Evolutionary conservation across 2,797 vertebrate species (phyloP).

Genomic region (Sebastes umbrosus): DNA sequence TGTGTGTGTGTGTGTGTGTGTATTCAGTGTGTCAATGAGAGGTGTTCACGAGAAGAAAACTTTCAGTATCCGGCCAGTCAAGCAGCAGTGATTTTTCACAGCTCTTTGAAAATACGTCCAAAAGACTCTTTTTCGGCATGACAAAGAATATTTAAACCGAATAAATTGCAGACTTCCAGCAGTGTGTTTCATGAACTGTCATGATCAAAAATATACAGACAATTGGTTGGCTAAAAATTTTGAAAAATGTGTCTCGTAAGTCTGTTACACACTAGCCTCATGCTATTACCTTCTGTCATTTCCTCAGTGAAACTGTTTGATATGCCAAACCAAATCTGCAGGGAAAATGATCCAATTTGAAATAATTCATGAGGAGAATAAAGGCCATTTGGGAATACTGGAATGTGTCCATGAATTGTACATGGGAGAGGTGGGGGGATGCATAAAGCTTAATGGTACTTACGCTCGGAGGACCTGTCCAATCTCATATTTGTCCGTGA

Average conservation of each 20-base stretch:
- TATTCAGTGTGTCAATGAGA: slow-evolving; percentile 28
- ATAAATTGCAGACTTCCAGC: slow-evolving; percentile 12
- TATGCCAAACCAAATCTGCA: slow-evolving; percentile 31
- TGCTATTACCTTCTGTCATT: slow-evolving; percentile 23
- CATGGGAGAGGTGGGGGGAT: neutral
- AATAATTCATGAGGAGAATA: slow-evolving; percentile 43
- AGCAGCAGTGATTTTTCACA: slow-evolving; percentile 21
- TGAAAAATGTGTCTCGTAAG: slow-evolving; percentile 22
- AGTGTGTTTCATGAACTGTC: slow-evolving; percentile 2
- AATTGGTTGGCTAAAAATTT: slow-evolving; percentile 9
- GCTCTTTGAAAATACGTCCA: slow-evolving; percentile 40
- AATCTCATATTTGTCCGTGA: slow-evolving; percentile 90
- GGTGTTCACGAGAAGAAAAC: slow-evolving; percentile 8
- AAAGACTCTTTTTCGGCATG: neutral
- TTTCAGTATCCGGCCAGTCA: slow-evolving; percentile 11
- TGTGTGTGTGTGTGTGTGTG: slow-evolving; percentile 21
- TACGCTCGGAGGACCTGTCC: slow-evolving; percentile 88
- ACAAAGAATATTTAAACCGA: slow-evolving; percentile 14
- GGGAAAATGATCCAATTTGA: slow-evolving; percentile 13
- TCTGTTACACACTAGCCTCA: slow-evolving; percentile 7
- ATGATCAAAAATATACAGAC: slow-evolving; percentile 23
- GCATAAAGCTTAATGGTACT: slow-evolving; percentile 68
- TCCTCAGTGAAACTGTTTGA: slow-evolving; percentile 17
- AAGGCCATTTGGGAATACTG: slow-evolving; percentile 10
- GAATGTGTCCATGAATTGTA: slow-evolving; percentile 35